These are phyloP conservation scores for Palythoa grandiflora DNA, from an alignment of 92 coral and sea anemone genomes.

Conservation along the genomic window DNA sequence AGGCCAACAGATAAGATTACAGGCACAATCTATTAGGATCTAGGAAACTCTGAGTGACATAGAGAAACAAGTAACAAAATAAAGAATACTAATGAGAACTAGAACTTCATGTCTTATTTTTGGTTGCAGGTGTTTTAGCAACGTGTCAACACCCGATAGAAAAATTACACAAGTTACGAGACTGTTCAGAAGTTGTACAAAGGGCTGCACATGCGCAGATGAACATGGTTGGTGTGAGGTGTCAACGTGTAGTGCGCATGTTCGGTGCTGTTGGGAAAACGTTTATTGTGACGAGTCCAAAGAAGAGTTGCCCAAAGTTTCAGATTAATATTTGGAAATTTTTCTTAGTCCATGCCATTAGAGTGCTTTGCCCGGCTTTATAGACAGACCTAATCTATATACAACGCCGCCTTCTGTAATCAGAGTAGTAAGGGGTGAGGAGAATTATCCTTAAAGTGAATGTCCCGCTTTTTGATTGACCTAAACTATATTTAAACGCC, in stretches of 20 bases:
- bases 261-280: slow-evolving; percentile 83
- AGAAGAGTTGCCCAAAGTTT: background rate
- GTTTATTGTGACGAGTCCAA: slow-evolving; percentile 65
- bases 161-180: slow-evolving; percentile 83
- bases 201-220: slow-evolving; percentile 76
- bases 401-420: no score
- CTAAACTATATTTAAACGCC: no score
- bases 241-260: slow-evolving; percentile 57
- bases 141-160: slow-evolving; percentile 78
- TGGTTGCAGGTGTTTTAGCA: slow-evolving; percentile 63
- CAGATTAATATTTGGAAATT: background rate
- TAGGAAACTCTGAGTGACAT: no score
- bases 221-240: slow-evolving; percentile 86
- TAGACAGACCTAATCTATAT: no score
- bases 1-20: no score
- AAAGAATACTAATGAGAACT: background rate
- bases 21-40: no score
- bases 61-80: background rate
- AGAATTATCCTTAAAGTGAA: no score
- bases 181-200: slow-evolving; percentile 74
- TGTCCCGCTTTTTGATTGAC: no score
- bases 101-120: background rate
- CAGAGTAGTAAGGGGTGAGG: no score
- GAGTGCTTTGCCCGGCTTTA: no score
- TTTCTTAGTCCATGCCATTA: no score